Base-by-base conservation (phyloP, 2,113 vertebrate species). In the Erpornis zantholeuca region DNA sequence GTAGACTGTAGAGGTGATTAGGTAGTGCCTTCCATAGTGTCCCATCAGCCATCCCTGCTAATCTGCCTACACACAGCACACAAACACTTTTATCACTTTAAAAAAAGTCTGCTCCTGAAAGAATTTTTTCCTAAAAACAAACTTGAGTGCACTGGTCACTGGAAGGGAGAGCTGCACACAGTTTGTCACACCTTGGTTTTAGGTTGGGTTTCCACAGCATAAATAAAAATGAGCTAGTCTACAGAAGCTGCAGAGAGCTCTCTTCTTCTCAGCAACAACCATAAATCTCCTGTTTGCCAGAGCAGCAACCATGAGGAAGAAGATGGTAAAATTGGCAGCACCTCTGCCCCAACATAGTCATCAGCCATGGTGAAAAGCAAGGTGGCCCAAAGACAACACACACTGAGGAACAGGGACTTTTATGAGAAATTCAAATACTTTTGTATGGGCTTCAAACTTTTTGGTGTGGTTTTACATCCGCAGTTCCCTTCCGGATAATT, bases 391-490 rank as follows among this genome's bases (percentile, higher is more conserved):
- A 92, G 82, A 75, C 72, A 88, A 33, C 52, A 75, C 11, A 27
- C 16, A 29, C 6, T 61, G 68, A 70, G 56, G 35, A 86, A 64
- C 0, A 2, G 44, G 59, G 57, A 7, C 60, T 88, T 68, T 56
- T 69, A 22, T 38, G 44, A 72, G 61, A 65, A 68, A 93, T 15
- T 35, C 35, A 75, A 82, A 93, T 65, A 40, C 40, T 70, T 86
- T 50, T 59, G 24, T 23, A 82, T 9, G 42, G 65, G 44, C 57
- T 75, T 78, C 80, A 64, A 10, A 44, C 44, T 75, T 95, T 86
- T 49, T 96, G 88, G 80, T 96, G 96, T 96, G 96, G 94, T 96
- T 96, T 95, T 42, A 82, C 92, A 94, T 92, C 82, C 36, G 8
- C 88, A 92, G 81, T 71, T 95, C 69, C 88, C 77, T 93, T 80